These are phyloP conservation scores for Labroides dimidiatus DNA, from an alignment of 2,797 vertebrate species.

Conservation along the genomic window DNA sequence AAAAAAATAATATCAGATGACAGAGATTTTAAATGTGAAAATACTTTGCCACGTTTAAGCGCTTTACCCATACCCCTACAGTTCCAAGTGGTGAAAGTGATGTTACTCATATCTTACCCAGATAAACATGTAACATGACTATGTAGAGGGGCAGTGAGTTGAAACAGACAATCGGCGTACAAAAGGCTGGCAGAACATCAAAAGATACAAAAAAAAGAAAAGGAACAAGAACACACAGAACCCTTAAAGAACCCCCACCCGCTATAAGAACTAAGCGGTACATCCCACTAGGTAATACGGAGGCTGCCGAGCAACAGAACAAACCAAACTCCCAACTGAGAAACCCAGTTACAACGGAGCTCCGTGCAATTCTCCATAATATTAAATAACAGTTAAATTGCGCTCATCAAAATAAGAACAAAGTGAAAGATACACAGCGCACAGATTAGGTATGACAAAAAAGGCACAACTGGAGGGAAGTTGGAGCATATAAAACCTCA, in stretches of 20 bases:
- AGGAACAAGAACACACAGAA: not conserved
- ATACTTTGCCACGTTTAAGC: not conserved
- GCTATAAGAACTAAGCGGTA: not conserved
- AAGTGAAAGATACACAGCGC: not conserved
- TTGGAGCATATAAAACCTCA: not conserved
- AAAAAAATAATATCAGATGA: not conserved
- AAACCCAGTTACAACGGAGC: not conserved
- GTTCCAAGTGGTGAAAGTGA: not conserved
- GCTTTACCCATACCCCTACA: conserved; percentile 1
- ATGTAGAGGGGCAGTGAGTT: too few relatives aligned
- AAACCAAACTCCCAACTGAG: not conserved
- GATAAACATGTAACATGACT: not conserved
- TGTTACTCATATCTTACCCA: not conserved
- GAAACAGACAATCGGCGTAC: not conserved
- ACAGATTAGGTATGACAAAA: not conserved
- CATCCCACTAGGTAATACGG: not conserved
- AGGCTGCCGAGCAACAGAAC: conserved; percentile 3
- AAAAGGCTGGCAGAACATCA: not conserved
- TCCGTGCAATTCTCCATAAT: not conserved
- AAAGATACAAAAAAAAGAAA: not conserved
- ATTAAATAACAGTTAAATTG: not conserved
- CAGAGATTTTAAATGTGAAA: not conserved
- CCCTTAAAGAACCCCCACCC: too few relatives aligned
- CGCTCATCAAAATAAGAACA: not conserved
- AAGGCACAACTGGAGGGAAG: too few relatives aligned